Evolutionary conservation across 1,140 invertebrate species (phyloP).

Genomic region (Elysia chlorotica): DNA sequence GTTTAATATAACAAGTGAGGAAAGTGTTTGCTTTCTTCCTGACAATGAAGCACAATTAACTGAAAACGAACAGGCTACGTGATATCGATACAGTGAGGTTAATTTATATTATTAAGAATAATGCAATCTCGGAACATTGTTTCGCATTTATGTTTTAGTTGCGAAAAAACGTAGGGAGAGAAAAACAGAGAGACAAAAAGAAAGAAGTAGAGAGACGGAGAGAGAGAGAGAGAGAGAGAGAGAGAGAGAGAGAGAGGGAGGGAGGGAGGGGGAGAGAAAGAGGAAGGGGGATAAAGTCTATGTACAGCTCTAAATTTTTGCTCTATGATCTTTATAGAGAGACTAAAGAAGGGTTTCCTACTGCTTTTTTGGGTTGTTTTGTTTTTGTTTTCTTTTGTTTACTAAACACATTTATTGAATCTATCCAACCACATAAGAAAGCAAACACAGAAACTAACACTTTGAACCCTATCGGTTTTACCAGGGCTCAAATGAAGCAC

Average conservation of each 20-base stretch:
- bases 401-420: background rate
- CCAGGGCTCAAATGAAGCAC: background rate
- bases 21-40: too few species aligned
- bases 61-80: too few species aligned
- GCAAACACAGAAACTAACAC: background rate
- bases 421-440: background rate
- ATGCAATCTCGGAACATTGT: background rate
- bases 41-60: too few species aligned
- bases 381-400: background rate
- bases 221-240: conserved; percentile 4
- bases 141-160: background rate
- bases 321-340: too few species aligned
- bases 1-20: too few species aligned
- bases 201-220: background rate
- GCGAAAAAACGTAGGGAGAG: background rate
- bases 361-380: too few species aligned
- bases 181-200: conserved; percentile 6
- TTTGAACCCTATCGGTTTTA: background rate
- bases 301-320: too few species aligned
- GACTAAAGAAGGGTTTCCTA: background rate
- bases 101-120: background rate
- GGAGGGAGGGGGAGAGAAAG: background rate
- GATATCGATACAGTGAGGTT: too few species aligned
- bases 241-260: background rate
- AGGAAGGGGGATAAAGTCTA: background rate